Evolutionary conservation across 2,888 invertebrate genomes (phyloP), one percentile per base, ranked within the genome.

Genomic region (Aleiodes leptofemur): DNA sequence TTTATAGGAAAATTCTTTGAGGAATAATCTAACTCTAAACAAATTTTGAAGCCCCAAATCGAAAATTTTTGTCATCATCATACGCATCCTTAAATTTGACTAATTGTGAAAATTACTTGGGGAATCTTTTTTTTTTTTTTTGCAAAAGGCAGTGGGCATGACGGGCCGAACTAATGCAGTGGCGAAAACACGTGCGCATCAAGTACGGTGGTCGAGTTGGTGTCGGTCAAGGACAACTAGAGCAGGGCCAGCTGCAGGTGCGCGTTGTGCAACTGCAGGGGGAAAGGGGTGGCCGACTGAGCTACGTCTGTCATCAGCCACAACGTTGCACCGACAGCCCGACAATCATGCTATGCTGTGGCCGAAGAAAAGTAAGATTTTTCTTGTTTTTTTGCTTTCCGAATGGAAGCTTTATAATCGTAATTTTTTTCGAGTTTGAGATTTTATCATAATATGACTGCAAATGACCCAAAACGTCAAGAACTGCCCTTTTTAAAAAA

Each of bases 331-430:
- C 91, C 92, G 92, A 91, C 92, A 85, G 93, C 93, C 93, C 95
- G 94, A 95, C 95, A 95, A 95, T 94, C 93, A 96, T 96, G 96
- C 96, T 96, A 93, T 96, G 96, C 94, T 96, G 96, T 94, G 96
- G 96, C 93, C 95, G 96, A 92, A 95, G 96, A 93, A 96, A 96
- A 96, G 96, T 96, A 91, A 93, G 92, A 85, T 23, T 29, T 31
- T n/a, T 13, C 29, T 1, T 57, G 13, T 23, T 68, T 53, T n/a
- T 53, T 6, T n/a, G n/a, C n/a, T n/a, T n/a, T n/a, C n/a, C n/a
- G n/a, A n/a, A n/a, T n/a, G n/a, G n/a, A n/a, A n/a, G n/a, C n/a
- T n/a, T n/a, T n/a, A n/a, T n/a, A n/a, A n/a, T n/a, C n/a, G n/a
- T n/a, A n/a, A n/a, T n/a, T n/a, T n/a, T n/a, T n/a, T n/a, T n/a